Percentiles rank a stretch among this genome's conserved stretches.
These are phyloP conservation scores for Epirrita christyi DNA, from an alignment of 2,888 invertebrate genomes.

Conservation along the genomic window DNA sequence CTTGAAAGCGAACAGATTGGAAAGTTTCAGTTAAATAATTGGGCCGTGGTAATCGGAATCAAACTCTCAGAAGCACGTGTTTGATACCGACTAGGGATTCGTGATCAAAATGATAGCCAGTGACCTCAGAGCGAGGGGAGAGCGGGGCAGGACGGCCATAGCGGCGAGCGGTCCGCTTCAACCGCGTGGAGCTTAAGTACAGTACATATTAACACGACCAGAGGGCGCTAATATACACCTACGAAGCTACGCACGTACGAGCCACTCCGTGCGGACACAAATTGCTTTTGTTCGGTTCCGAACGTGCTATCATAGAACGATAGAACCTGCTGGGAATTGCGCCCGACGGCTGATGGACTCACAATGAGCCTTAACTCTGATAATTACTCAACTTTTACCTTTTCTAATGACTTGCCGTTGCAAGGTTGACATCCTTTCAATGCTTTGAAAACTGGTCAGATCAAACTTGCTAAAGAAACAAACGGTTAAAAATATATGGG, in stretches of 20 bases:
- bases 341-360: slow-evolving; percentile 64
- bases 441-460: slow-evolving; percentile 32
- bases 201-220: slow-evolving; percentile 60
- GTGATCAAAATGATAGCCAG: slow-evolving; percentile 68
- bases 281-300: slow-evolving; percentile 79
- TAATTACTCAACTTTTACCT: slow-evolving; percentile 67
- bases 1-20: slow-evolving; percentile 43
- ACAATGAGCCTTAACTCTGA: slow-evolving; percentile 60
- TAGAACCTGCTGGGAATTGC: slow-evolving; percentile 56
- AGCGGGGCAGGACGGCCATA: slow-evolving; percentile 50
- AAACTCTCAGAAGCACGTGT: slow-evolving; percentile 56
- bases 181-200: slow-evolving; percentile 40
- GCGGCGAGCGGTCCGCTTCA: slow-evolving; percentile 30
- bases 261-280: slow-evolving; percentile 72
- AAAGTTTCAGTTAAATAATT: slow-evolving; percentile 56
- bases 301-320: slow-evolving; percentile 61
- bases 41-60: slow-evolving; percentile 51
- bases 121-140: slow-evolving; percentile 61
- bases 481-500: slow-evolving; percentile 14
- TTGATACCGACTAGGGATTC: slow-evolving; percentile 51
- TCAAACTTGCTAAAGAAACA: slow-evolving; percentile 21
- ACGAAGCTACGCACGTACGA: slow-evolving; percentile 77
- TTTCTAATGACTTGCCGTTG: slow-evolving; percentile 52
- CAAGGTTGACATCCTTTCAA: slow-evolving; percentile 43
- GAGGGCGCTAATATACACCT: slow-evolving; percentile 78